Base-by-base conservation (phyloP, 2,888 invertebrate species). In the Zygogramma bicolorata region DNA sequence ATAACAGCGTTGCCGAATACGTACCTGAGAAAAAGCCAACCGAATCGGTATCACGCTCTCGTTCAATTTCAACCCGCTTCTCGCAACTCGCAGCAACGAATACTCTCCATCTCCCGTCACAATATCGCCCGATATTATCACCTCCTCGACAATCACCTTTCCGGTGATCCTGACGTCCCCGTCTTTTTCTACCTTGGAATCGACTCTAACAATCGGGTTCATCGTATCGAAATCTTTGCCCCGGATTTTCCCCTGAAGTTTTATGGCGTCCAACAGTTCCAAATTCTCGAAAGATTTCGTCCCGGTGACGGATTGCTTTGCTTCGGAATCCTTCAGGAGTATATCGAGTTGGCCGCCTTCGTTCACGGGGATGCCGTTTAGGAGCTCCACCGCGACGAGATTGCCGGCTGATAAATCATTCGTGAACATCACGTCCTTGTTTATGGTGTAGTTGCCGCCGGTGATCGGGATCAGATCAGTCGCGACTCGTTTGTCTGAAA, bases 321-420 rank as follows among this genome's bases (percentile, higher is more conserved):
- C 80, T 20, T 83, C 78, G 0, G 86, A 80, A 63, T 88, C 79
- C 62, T 84, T 86, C 15, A 88, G 79, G 49, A 91, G 80, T 13
- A 89, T 84, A 79, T 89, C 87, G 22, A 90, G 81, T 72, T 85
- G 84, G 40, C 77, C 74, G 13, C 88, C 80, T n/a, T n/a, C n/a
- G n/a, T n/a, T n/a, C n/a, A 90, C 88, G 31, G 85, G 82, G 68
- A 90, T 88, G 58, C 88, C 85, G 81, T 90, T 89, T 22, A 90
- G 81, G 40, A 86, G 84, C 15, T 87, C 80, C 15, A 80, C 80
- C n/a, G 89, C 85, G 3, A 81, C 63, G 10, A 90, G 75, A 13
- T 87, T 80, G 40, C 88, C 85, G 0, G 86, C 85, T 29, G 81
- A 61, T 13, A 90, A 63, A 31, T 87, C 84, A 31, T 85, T 80